phyloP scores from a whole-genome alignment of 2,797 vertebrate genomes.

The Coregonus suidteri region DNA sequence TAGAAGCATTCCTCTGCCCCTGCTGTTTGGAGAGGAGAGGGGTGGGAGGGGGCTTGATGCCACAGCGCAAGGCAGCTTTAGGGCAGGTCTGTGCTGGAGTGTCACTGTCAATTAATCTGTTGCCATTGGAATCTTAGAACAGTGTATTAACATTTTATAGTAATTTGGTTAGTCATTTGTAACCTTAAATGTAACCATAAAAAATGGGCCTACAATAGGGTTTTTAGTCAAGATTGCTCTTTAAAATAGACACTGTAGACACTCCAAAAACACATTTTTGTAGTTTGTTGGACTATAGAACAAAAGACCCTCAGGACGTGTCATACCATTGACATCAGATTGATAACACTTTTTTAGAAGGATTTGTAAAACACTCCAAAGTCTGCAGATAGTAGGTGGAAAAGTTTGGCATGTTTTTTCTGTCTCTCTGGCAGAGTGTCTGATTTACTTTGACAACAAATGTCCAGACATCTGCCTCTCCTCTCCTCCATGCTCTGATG shows the following conservation, averaged over 20 bases:
- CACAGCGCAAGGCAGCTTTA: constrained; percentile 50
- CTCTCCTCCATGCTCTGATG: constrained; percentile 69
- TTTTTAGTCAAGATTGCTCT: background rate
- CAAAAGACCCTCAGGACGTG: background rate
- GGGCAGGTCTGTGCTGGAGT: constrained; percentile 47
- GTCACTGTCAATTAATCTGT: background rate
- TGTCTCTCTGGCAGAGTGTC: constrained; percentile 66
- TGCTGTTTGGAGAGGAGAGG: constrained; percentile 53
- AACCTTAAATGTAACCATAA: background rate
- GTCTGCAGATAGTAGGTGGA: constrained; percentile 50
- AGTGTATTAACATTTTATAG: background rate
- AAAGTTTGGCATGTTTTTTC: constrained; percentile 59
- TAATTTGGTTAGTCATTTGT: background rate
- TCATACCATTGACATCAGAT: background rate
- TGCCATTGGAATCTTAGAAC: background rate
- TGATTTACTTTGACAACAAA: constrained; percentile 79
- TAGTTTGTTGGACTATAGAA: background rate
- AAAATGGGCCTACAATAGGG: background rate
- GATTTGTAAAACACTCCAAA: constrained; percentile 32
- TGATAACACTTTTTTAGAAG: constrained; percentile 10
- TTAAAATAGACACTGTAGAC: background rate
- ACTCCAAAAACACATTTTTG: background rate
- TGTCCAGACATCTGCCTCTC: constrained; percentile 82
- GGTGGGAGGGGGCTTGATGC: background rate
- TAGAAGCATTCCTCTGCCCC: constrained; percentile 68